Conservation (phyloP, 2,113 vertebrate species). For the Hiodon alosoides region DNA sequence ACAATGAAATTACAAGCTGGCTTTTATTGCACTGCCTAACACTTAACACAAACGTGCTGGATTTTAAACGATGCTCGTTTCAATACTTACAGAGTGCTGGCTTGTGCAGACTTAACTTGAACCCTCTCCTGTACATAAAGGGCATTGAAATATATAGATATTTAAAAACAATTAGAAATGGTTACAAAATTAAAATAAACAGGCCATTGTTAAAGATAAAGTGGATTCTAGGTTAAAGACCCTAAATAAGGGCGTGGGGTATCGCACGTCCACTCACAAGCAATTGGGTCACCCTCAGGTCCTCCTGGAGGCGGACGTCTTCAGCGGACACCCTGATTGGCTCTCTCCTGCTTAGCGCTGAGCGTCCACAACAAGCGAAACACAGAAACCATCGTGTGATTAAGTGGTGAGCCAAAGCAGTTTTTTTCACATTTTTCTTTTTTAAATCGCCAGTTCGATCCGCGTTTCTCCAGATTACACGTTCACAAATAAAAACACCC, state of each 20-base stretch:
- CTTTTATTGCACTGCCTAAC: neutral
- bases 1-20: neutral
- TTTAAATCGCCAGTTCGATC: no score
- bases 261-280: constrained; percentile 56
- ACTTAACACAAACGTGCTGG: neutral
- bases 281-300: constrained; percentile 73
- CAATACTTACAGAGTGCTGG: constrained; percentile 81
- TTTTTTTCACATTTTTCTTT: neutral
- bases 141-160: neutral
- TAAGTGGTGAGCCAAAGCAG: neutral
- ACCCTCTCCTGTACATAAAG: constrained; percentile 72
- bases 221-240: no score
- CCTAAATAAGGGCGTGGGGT: neutral
- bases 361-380: constrained; percentile 26
- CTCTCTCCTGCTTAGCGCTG: constrained; percentile 67
- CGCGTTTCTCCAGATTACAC: no score
- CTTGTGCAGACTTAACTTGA: constrained; percentile 78
- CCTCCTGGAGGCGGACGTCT: constrained; percentile 67
- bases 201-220: no score
- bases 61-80: neutral
- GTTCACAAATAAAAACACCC: no score
- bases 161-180: neutral
- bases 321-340: constrained; percentile 68
- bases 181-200: no score
- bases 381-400: neutral